phyloP scores from a whole-genome alignment of 2,888 invertebrate genomes.

The Meghimatium bilineatum region DNA sequence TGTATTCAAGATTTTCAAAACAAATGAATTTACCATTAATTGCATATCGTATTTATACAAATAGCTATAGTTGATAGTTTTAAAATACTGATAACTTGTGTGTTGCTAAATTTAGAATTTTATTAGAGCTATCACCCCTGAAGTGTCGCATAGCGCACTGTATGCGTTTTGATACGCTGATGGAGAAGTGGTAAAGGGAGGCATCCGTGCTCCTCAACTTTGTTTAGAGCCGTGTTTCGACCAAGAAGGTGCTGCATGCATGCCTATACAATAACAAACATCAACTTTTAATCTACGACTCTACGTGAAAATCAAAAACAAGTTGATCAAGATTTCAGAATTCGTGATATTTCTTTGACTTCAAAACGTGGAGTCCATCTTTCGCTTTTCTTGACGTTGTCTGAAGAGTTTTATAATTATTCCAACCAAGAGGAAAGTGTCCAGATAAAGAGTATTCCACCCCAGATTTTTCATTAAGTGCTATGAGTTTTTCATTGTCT shows the following conservation, averaged over 20 bases:
- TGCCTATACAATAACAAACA: slow-evolving; percentile 59
- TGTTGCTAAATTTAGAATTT: slow-evolving; percentile 29
- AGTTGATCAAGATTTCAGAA: background rate
- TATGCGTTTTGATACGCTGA: slow-evolving; percentile 37
- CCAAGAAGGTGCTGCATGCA: slow-evolving; percentile 69
- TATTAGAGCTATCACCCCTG: slow-evolving; percentile 19
- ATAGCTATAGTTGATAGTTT: too few relatives aligned
- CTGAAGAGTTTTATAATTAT: slow-evolving; percentile 13
- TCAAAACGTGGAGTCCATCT: slow-evolving; percentile 25
- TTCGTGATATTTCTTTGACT: slow-evolving; percentile 12
- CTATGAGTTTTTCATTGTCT: slow-evolving; percentile 30
- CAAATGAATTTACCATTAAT: too few relatives aligned
- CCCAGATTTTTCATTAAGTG: slow-evolving; percentile 9
- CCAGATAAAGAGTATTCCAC: slow-evolving; percentile 9
- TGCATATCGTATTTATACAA: too few relatives aligned
- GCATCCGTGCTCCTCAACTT: slow-evolving; percentile 50
- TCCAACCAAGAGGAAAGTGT: slow-evolving; percentile 41
- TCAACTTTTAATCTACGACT: slow-evolving; percentile 14
- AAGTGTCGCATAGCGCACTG: slow-evolving; percentile 34
- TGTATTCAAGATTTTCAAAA: background rate
- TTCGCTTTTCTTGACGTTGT: slow-evolving; percentile 42
- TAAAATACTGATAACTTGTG: background rate
- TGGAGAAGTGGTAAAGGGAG: slow-evolving; percentile 41
- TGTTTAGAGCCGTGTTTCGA: slow-evolving; percentile 71
- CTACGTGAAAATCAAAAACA: background rate